These are phyloP conservation scores for zebrafish (Danio rerio) DNA, from an alignment of 2,113 vertebrate genomes.

Conservation along the genomic window DNA sequence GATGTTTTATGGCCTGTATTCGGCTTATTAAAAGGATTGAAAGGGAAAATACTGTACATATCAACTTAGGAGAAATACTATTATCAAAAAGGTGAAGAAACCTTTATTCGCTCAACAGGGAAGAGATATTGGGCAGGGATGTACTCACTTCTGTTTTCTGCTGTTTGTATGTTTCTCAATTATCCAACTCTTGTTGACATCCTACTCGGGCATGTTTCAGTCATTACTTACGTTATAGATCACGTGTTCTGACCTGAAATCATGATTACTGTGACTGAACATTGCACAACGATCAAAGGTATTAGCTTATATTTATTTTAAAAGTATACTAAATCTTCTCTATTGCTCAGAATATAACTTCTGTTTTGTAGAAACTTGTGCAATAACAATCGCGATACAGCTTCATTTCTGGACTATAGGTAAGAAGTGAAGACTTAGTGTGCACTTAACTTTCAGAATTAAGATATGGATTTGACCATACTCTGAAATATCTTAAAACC, in stretches of 20 bases:
- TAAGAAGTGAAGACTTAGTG: background rate
- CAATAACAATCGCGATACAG: slow-evolving; percentile 53
- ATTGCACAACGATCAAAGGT: slow-evolving; percentile 54
- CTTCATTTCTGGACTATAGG: slow-evolving; percentile 26
- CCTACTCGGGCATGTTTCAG: slow-evolving; percentile 54
- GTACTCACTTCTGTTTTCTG: slow-evolving; percentile 8
- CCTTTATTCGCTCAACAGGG: too few relatives aligned
- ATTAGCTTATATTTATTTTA: slow-evolving; percentile 53
- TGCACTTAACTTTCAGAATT: slow-evolving; percentile 39
- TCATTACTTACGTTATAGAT: slow-evolving; percentile 49
- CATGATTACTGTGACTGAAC: slow-evolving; percentile 58
- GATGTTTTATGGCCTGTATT: too few relatives aligned
- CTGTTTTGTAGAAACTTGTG: slow-evolving; percentile 55
- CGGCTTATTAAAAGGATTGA: too few relatives aligned
- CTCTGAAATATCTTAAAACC: slow-evolving; percentile 34
- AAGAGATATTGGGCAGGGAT: background rate
- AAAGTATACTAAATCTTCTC: slow-evolving; percentile 51
- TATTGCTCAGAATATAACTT: slow-evolving; percentile 45
- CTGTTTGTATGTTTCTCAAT: slow-evolving; percentile 46
- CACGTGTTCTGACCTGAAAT: slow-evolving; percentile 54
- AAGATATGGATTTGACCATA: slow-evolving; percentile 42
- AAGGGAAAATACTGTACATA: too few relatives aligned
- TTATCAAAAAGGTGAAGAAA: too few relatives aligned
- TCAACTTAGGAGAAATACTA: too few relatives aligned
- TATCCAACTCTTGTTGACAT: slow-evolving; percentile 53